Evolutionary conservation across 2,113 vertebrate genomes (phyloP).

Genomic region (Aspiorhynchus laticeps): DNA sequence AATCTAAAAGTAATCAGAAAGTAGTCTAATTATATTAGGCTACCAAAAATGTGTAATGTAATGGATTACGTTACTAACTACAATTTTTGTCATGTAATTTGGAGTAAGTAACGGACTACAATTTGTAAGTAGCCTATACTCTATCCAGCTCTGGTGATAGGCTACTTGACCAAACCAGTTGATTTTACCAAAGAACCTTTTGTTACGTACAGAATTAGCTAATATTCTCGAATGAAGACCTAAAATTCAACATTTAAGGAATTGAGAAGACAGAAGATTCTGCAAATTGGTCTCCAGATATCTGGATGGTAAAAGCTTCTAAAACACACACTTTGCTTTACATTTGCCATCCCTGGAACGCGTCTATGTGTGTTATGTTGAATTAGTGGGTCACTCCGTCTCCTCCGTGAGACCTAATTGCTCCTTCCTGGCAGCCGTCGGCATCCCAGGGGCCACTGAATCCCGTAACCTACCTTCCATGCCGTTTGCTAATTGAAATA

Average conservation of each 20-base stretch:
- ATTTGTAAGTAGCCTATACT: too few species aligned
- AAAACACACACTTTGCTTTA: not conserved
- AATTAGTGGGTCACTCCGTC: not conserved
- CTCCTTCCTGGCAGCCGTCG: slow-evolving; percentile 33
- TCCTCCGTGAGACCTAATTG: slow-evolving; percentile 4
- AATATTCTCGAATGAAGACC: too few species aligned
- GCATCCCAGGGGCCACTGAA: slow-evolving; percentile 30
- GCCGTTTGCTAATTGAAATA: slow-evolving; percentile 52
- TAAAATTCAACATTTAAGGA: too few species aligned
- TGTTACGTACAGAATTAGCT: not conserved
- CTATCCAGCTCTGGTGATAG: too few species aligned
- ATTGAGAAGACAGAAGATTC: not conserved
- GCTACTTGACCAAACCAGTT: not conserved
- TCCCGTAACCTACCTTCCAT: slow-evolving; percentile 43
- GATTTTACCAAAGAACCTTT: not conserved
- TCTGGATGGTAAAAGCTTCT: too few species aligned
- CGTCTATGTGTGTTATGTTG: not conserved
- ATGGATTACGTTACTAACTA: too few species aligned
- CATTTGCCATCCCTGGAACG: not conserved
- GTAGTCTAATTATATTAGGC: too few species aligned
- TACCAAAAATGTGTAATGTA: too few species aligned
- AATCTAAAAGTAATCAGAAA: too few species aligned
- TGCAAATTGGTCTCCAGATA: not conserved
- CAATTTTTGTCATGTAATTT: too few species aligned
- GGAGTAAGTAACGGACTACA: too few species aligned